Base-by-base conservation (phyloP, 2,888 invertebrate species). In the Trichacis sp. region DNA sequence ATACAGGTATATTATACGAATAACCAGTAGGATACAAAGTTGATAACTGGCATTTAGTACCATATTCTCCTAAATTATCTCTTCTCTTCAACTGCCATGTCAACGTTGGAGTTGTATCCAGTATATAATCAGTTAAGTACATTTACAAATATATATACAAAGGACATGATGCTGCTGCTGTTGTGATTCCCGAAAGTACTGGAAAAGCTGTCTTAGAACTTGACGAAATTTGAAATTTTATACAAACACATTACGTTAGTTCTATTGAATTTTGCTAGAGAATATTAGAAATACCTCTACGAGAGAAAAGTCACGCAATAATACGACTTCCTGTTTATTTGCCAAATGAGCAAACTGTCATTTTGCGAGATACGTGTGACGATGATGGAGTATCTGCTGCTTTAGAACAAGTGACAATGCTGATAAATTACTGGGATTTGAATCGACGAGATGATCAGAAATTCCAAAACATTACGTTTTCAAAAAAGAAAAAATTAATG, bases 41-140 rank as follows among this genome's bases (percentile, higher is more conserved):
- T 12, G 77, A 81, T 58, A 82, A 81, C 63, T 61, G 70, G n/a
- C 77, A 73, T 71, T 74, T 78, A 24, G 80, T 82, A 5, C 78
- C 77, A 14, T 77, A 67, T 40, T 56, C 50, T 54, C 61, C 64
- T n/a, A 30, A 20, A 12, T 51, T 73, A 20, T 64, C n/a, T n/a
- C n/a, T n/a, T n/a, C n/a, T n/a, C n/a, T n/a, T n/a, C n/a, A n/a
- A n/a, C n/a, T n/a, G n/a, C 53, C 75, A 77, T 52, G 73, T 77
- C n/a, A 78, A 78, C 58, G 74, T 76, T 33, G 73, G 75, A 65
- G 52, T 71, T 48, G 75, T 76, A 54, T 61, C 71, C 40, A 72
- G 70, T 43, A 57, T 75, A 0, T 65, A 33, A 57, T 68, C 59
- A 70, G 77, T 47, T 77, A 77, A 64, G 74, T 63, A 48, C n/a